Base-by-base conservation (phyloP, 1,140 invertebrate genomes). In the Papilio polyxenes region DNA sequence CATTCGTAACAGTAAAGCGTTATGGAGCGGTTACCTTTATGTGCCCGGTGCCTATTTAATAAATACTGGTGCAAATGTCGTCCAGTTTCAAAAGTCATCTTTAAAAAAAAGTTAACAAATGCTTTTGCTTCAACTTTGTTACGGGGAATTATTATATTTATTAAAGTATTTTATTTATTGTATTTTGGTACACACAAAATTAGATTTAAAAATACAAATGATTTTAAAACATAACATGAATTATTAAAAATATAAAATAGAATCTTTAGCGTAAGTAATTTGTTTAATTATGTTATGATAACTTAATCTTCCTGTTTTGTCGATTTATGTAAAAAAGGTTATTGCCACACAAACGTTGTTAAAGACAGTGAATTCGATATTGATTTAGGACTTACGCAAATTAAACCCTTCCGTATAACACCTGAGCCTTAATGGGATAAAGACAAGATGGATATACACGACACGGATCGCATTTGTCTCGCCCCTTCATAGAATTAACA, bases 381-480 rank as follows among this genome's bases (percentile, higher is more conserved):
- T 82, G 85, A 87, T 82, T 85, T 78, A 65, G 40, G 82, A 82
- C 84, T 84, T 84, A 82, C 81, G 77, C 81, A 83, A 86, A 86
- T 86, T 86, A 86, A 86, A 82, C 75, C 80, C 72, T 40, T 13
- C 65, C 59, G 49, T 13, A 44, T 53, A 79, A 84, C 85, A 86
- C 85, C 85, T 86, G 85, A 75, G 69, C 56, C 78, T 78, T 72
- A 82, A 80, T 53, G 20, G 44, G 51, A 81, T 81, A 75, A 72
- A 37, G 69, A 69, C 65, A 69, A 69, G 65, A 69, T 37, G n/a
- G 65, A 81, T 69, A 74, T 74, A 40, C 48, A 81, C 15, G 20
- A 72, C 65, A 74, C 23, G 15, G 62, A 8, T 17, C 65, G 20
- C 65, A 80, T 49, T 48, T 65, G 62, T 65, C 48, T 69, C 40